Conservation (phyloP, 2,113 vertebrate species). For the Hiodon alosoides region DNA sequence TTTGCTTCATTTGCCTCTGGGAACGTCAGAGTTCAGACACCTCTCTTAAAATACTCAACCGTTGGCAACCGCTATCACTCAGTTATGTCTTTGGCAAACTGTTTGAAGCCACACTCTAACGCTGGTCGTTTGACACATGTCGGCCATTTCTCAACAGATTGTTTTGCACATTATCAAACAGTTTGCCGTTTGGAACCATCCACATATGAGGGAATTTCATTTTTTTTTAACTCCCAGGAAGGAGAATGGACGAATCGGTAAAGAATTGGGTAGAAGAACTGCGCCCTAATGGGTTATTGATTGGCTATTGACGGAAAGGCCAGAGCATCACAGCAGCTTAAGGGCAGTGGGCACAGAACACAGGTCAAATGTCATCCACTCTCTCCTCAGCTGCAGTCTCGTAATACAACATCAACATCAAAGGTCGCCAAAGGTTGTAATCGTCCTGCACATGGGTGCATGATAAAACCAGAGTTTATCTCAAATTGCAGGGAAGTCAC, state of each 20-base stretch:
- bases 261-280: not conserved
- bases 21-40: too few relatives aligned
- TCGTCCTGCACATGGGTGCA: not conserved
- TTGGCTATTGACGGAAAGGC: constrained; percentile 30
- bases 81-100: too few relatives aligned
- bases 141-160: too few relatives aligned
- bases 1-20: too few relatives aligned
- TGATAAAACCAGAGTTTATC: constrained; percentile 9
- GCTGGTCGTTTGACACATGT: too few relatives aligned
- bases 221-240: not conserved
- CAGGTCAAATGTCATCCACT: constrained; percentile 37
- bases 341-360: constrained; percentile 34
- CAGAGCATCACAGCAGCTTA: constrained; percentile 31
- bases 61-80: too few relatives aligned
- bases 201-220: too few relatives aligned
- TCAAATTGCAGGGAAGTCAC: constrained; percentile 5
- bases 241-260: not conserved
- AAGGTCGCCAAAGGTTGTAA: not conserved
- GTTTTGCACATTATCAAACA: too few relatives aligned
- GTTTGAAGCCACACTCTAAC: too few relatives aligned
- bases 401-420: constrained; percentile 20
- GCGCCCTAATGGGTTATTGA: constrained; percentile 43
- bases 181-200: too few relatives aligned
- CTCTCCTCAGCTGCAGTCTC: constrained; percentile 23
- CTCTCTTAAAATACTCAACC: too few relatives aligned